Conservation (phyloP, 2,113 vertebrate genomes). For the Notothenia rossii region DNA sequence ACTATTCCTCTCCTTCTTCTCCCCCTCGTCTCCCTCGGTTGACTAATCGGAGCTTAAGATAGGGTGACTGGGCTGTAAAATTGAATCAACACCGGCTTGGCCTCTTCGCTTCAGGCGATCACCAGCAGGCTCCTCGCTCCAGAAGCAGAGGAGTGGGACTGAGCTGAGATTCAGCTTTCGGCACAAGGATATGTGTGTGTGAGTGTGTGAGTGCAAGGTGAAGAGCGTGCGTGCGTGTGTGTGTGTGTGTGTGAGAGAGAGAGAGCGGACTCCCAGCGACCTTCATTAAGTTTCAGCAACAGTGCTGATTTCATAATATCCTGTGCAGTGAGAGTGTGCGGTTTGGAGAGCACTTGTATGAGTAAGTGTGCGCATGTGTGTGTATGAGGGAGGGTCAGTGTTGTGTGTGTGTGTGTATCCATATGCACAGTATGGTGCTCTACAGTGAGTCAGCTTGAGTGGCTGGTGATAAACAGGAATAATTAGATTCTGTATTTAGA, state of each 20-base stretch:
- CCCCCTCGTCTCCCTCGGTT: conserved; percentile 13
- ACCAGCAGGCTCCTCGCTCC: conserved; percentile 51
- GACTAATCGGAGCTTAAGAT: conserved; percentile 38
- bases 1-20: conserved; percentile 43
- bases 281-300: conserved; percentile 77
- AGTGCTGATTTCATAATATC: conserved; percentile 84
- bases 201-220: conserved; percentile 51
- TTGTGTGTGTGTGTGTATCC: conserved; percentile 39
- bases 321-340: conserved; percentile 74
- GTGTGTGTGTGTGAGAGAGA: conserved; percentile 49
- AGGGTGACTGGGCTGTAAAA: conserved; percentile 61
- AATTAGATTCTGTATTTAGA: conserved; percentile 73
- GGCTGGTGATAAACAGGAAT: conserved; percentile 73
- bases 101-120: conserved; percentile 65
- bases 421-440: conserved; percentile 39
- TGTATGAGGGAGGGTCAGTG: conserved; percentile 61
- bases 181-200: conserved; percentile 18
- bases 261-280: conserved; percentile 67
- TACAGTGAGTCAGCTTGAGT: conserved; percentile 65
- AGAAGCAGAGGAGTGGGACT: conserved; percentile 61
- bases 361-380: conserved; percentile 68
- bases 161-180: conserved; percentile 63
- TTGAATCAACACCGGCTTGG: conserved; percentile 56
- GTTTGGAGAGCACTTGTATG: conserved; percentile 70
- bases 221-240: conserved; percentile 50